phyloP scores from a whole-genome alignment of 2,797 vertebrate genomes.

The Semaprochilodus insignis region DNA sequence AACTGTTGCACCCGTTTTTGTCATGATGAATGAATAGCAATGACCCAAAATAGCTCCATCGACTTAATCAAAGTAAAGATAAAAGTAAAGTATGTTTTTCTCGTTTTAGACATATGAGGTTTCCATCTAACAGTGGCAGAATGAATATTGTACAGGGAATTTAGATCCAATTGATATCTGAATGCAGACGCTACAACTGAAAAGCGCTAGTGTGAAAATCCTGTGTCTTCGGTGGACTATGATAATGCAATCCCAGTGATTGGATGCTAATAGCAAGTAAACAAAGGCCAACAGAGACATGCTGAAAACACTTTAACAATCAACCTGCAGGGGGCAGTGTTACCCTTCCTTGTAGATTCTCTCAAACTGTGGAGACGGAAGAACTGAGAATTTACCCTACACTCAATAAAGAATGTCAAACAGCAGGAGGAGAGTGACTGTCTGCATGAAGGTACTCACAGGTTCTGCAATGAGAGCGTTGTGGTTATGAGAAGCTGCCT shows the following conservation, averaged over 20 bases:
- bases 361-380: not conserved
- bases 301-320: not conserved
- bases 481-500: not conserved
- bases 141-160: too few species aligned
- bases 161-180: too few species aligned
- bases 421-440: constrained; percentile 1
- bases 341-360: not conserved
- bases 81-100: too few species aligned
- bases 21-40: too few species aligned
- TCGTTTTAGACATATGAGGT: too few species aligned
- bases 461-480: not conserved
- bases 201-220: not conserved
- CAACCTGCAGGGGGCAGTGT: constrained; percentile 49
- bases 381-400: not conserved
- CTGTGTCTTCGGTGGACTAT: not conserved
- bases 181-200: not conserved
- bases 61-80: too few species aligned
- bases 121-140: too few species aligned
- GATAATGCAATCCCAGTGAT: not conserved
- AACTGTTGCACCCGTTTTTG: too few species aligned
- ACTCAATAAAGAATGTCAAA: not conserved
- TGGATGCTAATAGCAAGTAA: not conserved
- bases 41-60: too few species aligned
- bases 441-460: not conserved
- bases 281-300: not conserved